phyloP scores from a whole-genome alignment of 1,140 invertebrate species.

The Drosophila subpulchrella region DNA sequence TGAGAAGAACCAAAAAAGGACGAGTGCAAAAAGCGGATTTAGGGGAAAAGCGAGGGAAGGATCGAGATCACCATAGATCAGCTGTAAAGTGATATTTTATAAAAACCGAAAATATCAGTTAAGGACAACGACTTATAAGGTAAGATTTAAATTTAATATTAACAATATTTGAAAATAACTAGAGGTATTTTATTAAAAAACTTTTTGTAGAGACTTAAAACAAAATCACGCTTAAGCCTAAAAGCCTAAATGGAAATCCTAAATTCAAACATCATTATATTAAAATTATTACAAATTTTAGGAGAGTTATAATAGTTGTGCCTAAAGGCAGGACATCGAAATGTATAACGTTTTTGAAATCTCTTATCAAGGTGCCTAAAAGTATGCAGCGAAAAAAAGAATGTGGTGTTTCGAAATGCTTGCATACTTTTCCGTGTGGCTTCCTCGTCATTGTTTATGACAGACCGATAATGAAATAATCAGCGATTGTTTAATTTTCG shows the following conservation, averaged over 20 bases:
- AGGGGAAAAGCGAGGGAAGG: slow-evolving; percentile 17
- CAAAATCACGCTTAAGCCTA: too few relatives aligned
- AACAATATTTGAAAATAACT: too few relatives aligned
- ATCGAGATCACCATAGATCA: slow-evolving; percentile 40
- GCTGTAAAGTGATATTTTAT: slow-evolving; percentile 77
- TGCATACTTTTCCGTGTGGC: too few relatives aligned
- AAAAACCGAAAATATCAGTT: slow-evolving; percentile 72
- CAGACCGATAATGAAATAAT: not conserved
- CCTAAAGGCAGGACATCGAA: too few relatives aligned
- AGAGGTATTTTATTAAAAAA: too few relatives aligned
- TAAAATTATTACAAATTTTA: too few relatives aligned
- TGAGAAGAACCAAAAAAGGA: not conserved
- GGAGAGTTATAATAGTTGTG: too few relatives aligned
- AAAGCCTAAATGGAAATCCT: not conserved
- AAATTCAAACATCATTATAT: too few relatives aligned
- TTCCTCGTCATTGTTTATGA: not conserved
- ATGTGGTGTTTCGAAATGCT: too few relatives aligned
- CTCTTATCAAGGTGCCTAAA: not conserved
- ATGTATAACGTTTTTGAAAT: too few relatives aligned
- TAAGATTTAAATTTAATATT: slow-evolving; percentile 20
- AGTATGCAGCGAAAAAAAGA: not conserved
- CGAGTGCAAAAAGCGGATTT: slow-evolving; percentile 16
- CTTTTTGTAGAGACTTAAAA: too few relatives aligned
- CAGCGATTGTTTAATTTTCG: slow-evolving; percentile 9
- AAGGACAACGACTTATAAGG: slow-evolving; percentile 77